Evolutionary conservation across 2,888 invertebrate genomes (phyloP).

Genomic region (Caenorhabditis angaria): DNA sequence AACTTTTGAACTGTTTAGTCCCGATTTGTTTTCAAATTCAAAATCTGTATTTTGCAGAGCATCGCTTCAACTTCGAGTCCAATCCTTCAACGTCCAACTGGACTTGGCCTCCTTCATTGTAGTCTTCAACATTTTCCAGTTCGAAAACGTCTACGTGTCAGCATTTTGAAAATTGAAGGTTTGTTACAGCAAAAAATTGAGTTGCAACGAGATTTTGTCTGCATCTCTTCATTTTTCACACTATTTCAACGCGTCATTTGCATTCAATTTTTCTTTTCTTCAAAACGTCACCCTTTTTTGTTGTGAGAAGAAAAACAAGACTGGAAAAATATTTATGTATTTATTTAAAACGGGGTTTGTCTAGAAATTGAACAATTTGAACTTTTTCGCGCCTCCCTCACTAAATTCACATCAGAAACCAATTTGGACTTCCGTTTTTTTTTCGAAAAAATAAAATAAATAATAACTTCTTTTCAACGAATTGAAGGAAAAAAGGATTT

Average conservation of each 20-base stretch:
- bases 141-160: slow-evolving; percentile 73
- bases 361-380: too few species aligned
- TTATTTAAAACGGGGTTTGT: too few species aligned
- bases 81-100: slow-evolving; percentile 58
- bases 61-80: slow-evolving; percentile 29
- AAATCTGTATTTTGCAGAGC: slow-evolving; percentile 18
- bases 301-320: neutral
- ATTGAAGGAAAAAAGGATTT: neutral
- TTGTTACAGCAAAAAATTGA: slow-evolving; percentile 10
- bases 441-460: neutral
- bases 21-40: too few species aligned
- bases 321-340: too few species aligned
- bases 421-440: neutral
- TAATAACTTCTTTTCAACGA: neutral
- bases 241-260: slow-evolving; percentile 1
- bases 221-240: neutral
- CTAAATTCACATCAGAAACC: neutral
- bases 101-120: slow-evolving; percentile 70
- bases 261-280: slow-evolving; percentile 6
- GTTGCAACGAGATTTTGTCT: slow-evolving; percentile 10
- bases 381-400: neutral
- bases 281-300: slow-evolving; percentile 2
- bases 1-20: neutral
- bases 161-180: slow-evolving; percentile 68
- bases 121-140: slow-evolving; percentile 74